Base-by-base conservation (phyloP, 2,113 vertebrate genomes). In the Onychorhynchus coronatus region DNA sequence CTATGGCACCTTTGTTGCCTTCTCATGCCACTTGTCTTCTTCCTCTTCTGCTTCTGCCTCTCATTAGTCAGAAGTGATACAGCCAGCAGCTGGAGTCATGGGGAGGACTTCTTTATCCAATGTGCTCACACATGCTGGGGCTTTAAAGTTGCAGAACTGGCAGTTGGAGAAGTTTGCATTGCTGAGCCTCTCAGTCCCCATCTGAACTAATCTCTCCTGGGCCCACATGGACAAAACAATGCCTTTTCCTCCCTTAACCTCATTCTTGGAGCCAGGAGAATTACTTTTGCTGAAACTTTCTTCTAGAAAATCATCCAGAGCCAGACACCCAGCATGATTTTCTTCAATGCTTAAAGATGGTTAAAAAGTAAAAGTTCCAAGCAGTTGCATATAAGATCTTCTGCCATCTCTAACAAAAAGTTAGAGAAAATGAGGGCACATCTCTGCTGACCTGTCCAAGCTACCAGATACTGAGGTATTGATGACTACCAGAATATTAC, bases 31-130 rank as follows among this genome's bases (percentile, higher is more conserved):
- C 49, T 90, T 88, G 58, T 49, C 81, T 55, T 85, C 75, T 75
- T 88, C 89, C 37, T 87, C 80, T 87, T 93, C 92, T 85, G 77
- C 65, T 92, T 92, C 66, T 92, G 71, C 75, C 52, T 93, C 91
- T 94, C 91, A 63, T 97, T 94, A 95, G 58, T 28, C 76, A 92
- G 63, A 86, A 92, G 50, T 17, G 50, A 73, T 44, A 72, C 39
- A 75, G 70, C 19, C 8, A 5, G 65, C 66, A 79, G 85, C 90
- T 61, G 78, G 66, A 94, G 82, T 85, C 15, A 0, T 83, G 83
- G 79, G 55, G 88, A 92, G 68, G 79, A 86, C 72, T 94, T 94
- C 79, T 91, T 94, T 93, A 92, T 49, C 52, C 79, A 79, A 55
- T 53, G 16, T 41, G 49, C 41, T 93, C 63, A 88, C 79, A 53